Percentiles rank a stretch among this genome's conserved stretches.
These are phyloP conservation scores for Montipora efflorescens DNA, from an alignment of 64 coral and sea anemone genomes.

Conservation along the genomic window DNA sequence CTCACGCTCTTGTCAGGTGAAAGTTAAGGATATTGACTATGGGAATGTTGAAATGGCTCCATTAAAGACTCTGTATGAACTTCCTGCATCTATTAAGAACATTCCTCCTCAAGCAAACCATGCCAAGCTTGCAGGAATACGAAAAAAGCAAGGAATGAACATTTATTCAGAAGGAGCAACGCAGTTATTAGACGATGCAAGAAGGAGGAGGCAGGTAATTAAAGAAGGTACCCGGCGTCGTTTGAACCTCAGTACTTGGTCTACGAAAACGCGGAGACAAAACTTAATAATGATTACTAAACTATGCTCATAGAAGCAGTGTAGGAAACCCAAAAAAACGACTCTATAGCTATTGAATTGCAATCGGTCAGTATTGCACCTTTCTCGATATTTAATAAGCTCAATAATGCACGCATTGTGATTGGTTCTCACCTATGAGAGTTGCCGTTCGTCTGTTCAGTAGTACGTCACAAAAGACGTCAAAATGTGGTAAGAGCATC, in stretches of 20 bases:
- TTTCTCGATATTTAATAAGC: not conserved
- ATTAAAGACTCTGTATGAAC: not conserved
- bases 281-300: no score
- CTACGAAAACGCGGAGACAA: no score
- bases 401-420: no score
- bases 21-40: constrained; percentile 26
- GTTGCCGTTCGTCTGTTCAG: no score
- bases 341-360: not conserved
- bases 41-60: not conserved
- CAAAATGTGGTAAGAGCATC: no score
- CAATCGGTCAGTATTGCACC: not conserved
- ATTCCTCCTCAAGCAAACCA: constrained; percentile 18
- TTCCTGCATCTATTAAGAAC: not conserved
- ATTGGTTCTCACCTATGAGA: no score
- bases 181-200: not conserved
- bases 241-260: no score
- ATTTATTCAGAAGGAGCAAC: not conserved
- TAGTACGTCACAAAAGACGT: no score
- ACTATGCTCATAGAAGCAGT: not conserved
- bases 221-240: not conserved
- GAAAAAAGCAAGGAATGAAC: not conserved
- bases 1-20: not conserved
- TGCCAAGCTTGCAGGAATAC: constrained; percentile 23
- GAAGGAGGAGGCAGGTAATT: not conserved
- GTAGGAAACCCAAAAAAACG: not conserved